Evolutionary conservation across 1,140 invertebrate species (phyloP), one percentile per base, ranked within the genome.

Genomic region (Bombus ignitus): DNA sequence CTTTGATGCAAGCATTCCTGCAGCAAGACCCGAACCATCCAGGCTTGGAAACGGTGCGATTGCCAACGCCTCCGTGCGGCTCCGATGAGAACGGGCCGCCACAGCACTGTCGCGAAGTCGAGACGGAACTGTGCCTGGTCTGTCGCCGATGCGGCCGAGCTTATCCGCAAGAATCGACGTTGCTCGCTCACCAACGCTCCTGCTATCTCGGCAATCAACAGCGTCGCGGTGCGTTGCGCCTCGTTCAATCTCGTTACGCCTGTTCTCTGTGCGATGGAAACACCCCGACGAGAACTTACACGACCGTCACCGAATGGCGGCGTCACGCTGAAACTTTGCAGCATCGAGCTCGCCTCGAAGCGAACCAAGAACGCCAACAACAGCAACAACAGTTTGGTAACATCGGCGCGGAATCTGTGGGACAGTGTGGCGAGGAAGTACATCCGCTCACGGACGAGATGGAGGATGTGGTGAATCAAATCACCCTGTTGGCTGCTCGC

Each of bases 101-200:
- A 89, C 94, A 88, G 85, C 95, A 87, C 89, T 91, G 95, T 87
- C 92, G 96, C 82, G 96, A 97, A 87, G 94, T 97, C 4, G 97
- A 98, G 91, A 96, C 97, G 68, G 98, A 98, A 92, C 96, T 98
- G 35, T 98, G 97, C 89, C 97, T 97, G 95, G 97, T 98, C 77
- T 98, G 98, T 96, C 98, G 98, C 92, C 97, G 98, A 92, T 98
- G 98, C 94, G 97, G 98, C 80, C 96, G 98, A 73, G 98, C 98
- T 5, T 98, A 97, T 95, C 96, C 97, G 3, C 96, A 96, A 68
- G 97, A 97, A 77, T 96, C 96, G n/a, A 96, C 97, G 9, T 96
- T 98, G 73, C 95, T 97, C 66, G 95, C 95, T 22, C 98, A 98
- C 92, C 98, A 98, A 92, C 95, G 97, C 3, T 96, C 96, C 74